Percentiles rank a stretch among this genome's conserved stretches.
phyloP scores from a whole-genome alignment of 2,888 invertebrate species.

The Encarsia formosa region DNA sequence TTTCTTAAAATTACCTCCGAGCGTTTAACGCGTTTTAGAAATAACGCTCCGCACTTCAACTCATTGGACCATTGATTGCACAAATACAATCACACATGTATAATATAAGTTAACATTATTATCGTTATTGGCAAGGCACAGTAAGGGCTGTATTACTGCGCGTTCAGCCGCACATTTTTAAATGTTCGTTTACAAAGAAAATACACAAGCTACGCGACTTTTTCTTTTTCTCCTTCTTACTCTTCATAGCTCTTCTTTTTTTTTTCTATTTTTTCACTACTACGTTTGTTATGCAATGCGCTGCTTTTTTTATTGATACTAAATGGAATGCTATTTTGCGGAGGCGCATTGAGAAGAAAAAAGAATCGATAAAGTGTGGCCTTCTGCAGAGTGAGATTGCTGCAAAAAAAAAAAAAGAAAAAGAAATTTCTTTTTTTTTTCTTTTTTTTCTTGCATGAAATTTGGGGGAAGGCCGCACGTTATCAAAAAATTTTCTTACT shows the following conservation, averaged over 20 bases:
- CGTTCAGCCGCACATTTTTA: constrained; percentile 20
- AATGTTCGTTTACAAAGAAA: neutral
- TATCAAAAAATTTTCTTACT: too few species aligned
- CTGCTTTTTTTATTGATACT: neutral
- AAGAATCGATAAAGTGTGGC: too few species aligned
- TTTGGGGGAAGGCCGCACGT: too few species aligned
- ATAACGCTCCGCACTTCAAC: neutral
- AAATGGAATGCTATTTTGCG: too few species aligned
- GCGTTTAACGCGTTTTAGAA: too few species aligned
- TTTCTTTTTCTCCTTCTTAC: neutral
- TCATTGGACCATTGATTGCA: constrained; percentile 18
- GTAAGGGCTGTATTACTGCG: constrained; percentile 36
- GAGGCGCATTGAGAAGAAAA: too few species aligned
- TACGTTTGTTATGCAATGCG: neutral
- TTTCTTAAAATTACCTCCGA: too few species aligned
- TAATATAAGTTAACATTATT: too few species aligned
- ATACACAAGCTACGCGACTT: neutral
- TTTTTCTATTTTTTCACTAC: neutral
- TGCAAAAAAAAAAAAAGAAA: too few species aligned
- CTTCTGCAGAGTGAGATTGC: too few species aligned
- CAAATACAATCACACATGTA: neutral
- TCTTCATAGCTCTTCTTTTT: neutral
- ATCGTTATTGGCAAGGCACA: constrained; percentile 27
- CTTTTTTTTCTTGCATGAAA: too few species aligned
- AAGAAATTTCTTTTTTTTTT: too few species aligned